Base-by-base conservation (phyloP, 2,113 vertebrate species). In the Pseudopipra pipra region DNA sequence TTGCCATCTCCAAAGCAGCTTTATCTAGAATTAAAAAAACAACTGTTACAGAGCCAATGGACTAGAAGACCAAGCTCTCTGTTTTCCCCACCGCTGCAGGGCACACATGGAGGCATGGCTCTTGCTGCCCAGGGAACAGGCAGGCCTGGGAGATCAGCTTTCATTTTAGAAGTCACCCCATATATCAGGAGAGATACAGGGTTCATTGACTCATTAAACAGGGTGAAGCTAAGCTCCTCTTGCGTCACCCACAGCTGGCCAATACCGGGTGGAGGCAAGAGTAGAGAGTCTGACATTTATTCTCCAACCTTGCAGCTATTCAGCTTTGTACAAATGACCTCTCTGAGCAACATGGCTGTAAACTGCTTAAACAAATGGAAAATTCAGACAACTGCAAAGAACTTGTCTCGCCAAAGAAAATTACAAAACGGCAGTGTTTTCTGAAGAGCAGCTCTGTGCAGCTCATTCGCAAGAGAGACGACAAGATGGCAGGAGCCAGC, bases 291-390 rank as follows among this genome's bases (percentile, higher is more conserved):
- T 12, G 2, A 35, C 2, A 9, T 49, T 66, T 63, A 14, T 71
- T 71, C 58, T 52, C 58, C 7, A 7, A 23, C 56, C 66, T 52
- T 1, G 0, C 8, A 6, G 70, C 47, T 88, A 25, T 72, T 85
- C 54, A 46, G 46, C 16, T 72, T 71, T 39, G 39, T 70, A 71
- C 55, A 85, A 90, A 56, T 56, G 76, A 89, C 73, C 85, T 49
- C 30, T 67, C 61, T 2, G 9, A 89, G 71, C 24, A 1, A 58
- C 52, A 25, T 0, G 1, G 70, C 74, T 46, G 24, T 76, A 85
- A 94, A 92, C 83, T 79, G 51, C 93, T 93, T 85, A 96, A 96
- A 67, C 78, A 67, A 96, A 73, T 58, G 73, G 95, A 95, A 95
- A 93, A 95, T 95, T 97, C 95, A 94, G 76, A 68, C 31, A 37